phyloP scores from a whole-genome alignment of 2,888 invertebrate species.

The Thymelicus sylvestris region DNA sequence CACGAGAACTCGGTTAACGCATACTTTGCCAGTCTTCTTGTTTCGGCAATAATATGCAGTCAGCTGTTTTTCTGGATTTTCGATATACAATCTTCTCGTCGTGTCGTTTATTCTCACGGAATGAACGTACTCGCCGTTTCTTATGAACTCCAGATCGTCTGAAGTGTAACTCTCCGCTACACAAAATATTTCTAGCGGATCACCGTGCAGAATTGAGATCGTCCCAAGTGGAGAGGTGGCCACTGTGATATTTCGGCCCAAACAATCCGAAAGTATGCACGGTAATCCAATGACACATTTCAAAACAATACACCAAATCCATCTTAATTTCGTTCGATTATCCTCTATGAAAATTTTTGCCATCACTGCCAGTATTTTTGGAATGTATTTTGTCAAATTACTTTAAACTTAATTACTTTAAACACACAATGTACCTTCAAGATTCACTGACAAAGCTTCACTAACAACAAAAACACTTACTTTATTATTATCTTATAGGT shows the following conservation, averaged over 20 bases:
- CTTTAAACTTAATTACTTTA: no score
- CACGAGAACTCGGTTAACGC: conserved; percentile 64
- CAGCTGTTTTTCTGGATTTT: conserved; percentile 80
- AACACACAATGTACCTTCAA: no score
- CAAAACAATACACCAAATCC: conserved; percentile 70
- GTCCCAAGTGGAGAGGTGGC: conserved; percentile 82
- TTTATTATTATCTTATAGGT: not conserved
- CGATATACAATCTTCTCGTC: conserved; percentile 84
- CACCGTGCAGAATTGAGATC: conserved; percentile 84
- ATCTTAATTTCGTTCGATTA: conserved; percentile 61
- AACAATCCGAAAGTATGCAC: conserved; percentile 66
- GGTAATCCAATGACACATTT: conserved; percentile 68
- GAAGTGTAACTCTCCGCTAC: conserved; percentile 74
- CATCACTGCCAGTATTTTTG: conserved; percentile 58
- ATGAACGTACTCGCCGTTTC: conserved; percentile 48
- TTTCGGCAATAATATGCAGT: conserved; percentile 83
- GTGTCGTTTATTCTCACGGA: conserved; percentile 86
- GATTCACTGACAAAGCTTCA: no score
- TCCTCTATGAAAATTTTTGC: conserved; percentile 59
- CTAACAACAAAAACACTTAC: no score
- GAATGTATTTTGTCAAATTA: no score
- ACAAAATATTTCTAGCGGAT: conserved; percentile 87
- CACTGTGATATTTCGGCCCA: conserved; percentile 61
- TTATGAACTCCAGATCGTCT: conserved; percentile 74
- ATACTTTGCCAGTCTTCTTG: conserved; percentile 58